Base-by-base conservation (phyloP, 2,113 vertebrate species). In the Camarhynchus parvulus region DNA sequence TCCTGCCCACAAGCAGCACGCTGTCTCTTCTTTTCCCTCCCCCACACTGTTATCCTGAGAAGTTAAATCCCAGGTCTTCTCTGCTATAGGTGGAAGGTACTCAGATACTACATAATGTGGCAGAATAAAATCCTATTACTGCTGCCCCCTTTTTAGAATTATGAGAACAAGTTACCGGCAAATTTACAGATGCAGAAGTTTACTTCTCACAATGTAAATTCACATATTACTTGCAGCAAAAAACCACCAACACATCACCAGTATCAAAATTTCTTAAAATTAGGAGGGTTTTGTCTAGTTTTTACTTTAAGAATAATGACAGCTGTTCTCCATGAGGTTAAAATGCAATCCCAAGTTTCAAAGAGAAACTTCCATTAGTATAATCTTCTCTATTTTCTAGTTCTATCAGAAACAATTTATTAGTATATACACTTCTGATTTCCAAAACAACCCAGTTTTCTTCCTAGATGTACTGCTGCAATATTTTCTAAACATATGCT, bases 291-390 rank as follows among this genome's bases (percentile, higher is more conserved):
- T 84, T 76, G 22, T 37, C 46, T 68, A 47, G 37, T 21, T 83
- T 81, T 86, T 68, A n/a, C 47, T 56, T 61, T 33, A 83, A 41
- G 41, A 92, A 90, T 37, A 76, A 46, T 18, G 27, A 55, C 7
- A 73, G 20, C 31, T 76, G 10, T 15, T 83, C 70, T 87, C 31
- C 31, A 11, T 21, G 39, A 67, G 67, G 86, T 70, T 47, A 73
- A 94, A 92, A 86, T 63, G 42, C 39, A 88, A 87, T 62, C 11
- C 19, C 31, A 62, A 91, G 39, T 85, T 84, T 44, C 31, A 23
- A 69, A 75, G 94, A 91, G 4, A 66, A 84, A 80, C 21, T 52
- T 52, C 39, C 19, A 39, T 47, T 76, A 35, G 7, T 46, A 69
- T 22, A 62, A 39, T 42, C 25, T 44, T 80, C 19, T 58, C 31